A percentile compares a stretch with the other conserved stretches of the same genome.
phyloP scores from a whole-genome alignment of 2,797 vertebrate genomes.

The Molossus molossus region DNA sequence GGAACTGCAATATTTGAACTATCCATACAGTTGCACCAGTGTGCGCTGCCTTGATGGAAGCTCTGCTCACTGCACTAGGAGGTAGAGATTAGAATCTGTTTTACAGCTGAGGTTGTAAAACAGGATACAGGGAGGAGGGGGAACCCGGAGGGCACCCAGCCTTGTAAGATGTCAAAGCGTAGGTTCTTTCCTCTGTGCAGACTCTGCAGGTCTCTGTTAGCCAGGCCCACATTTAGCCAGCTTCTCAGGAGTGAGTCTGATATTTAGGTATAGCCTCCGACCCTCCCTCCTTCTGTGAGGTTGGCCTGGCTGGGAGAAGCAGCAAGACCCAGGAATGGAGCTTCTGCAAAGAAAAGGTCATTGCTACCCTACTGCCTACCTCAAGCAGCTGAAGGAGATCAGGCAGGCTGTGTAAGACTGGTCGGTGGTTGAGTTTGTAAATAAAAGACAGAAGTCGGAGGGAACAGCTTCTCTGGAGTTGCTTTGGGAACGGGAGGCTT shows the following conservation, averaged over 20 bases:
- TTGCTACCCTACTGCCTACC: too few species aligned
- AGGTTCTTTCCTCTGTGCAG: too few species aligned
- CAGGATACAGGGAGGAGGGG: background rate
- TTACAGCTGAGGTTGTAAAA: background rate
- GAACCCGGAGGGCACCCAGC: background rate
- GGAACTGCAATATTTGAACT: background rate
- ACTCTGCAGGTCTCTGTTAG: fast-evolving
- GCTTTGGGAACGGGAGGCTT: background rate
- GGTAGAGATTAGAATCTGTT: background rate
- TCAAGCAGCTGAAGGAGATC: background rate
- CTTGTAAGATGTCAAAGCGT: background rate
- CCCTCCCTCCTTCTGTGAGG: background rate
- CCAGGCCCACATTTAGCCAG: background rate
- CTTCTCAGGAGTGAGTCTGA: fast-evolving
- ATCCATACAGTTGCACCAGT: background rate
- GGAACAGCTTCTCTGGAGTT: slow-evolving; percentile 16
- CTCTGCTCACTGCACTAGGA: background rate
- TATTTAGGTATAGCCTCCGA: background rate
- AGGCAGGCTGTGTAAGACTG: fast-evolving
- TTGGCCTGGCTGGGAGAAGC: background rate
- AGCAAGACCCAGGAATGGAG: background rate
- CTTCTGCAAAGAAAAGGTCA: background rate
- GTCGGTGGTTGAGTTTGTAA: background rate
- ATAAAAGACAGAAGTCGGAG: background rate
- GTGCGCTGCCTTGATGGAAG: background rate